Evolutionary conservation across 1,140 invertebrate species (phyloP).

Genomic region (Bombus pascuorum): DNA sequence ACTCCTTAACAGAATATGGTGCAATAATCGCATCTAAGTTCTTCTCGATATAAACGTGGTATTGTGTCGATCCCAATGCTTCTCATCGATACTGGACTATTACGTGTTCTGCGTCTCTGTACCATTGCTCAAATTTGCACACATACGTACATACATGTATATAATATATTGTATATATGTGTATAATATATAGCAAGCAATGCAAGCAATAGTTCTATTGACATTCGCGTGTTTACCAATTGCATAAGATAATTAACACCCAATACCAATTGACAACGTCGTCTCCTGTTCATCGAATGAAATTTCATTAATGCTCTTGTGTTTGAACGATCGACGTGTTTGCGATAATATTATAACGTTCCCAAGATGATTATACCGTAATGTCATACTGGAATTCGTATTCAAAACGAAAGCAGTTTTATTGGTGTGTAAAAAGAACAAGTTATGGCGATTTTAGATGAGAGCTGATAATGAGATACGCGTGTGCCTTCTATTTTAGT

Average conservation of each 20-base stretch:
- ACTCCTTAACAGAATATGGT: neutral
- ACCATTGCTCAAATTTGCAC: neutral
- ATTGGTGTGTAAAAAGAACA: neutral
- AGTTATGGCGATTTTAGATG: neutral
- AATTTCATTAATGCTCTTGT: conserved; percentile 35
- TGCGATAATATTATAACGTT: conserved; percentile 27
- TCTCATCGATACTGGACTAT: neutral
- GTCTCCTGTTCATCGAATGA: conserved; percentile 19
- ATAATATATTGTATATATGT: neutral
- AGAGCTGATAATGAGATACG: neutral
- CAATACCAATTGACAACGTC: conserved; percentile 36
- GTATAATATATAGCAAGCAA: neutral
- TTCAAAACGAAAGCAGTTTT: neutral
- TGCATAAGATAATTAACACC: conserved; percentile 46
- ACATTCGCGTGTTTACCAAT: conserved; percentile 29
- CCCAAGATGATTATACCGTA: neutral
- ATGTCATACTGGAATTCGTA: neutral
- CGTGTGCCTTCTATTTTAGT: too few relatives aligned
- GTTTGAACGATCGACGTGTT: neutral
- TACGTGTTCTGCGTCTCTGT: neutral
- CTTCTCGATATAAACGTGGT: neutral
- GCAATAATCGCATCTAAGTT: neutral
- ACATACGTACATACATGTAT: too few relatives aligned
- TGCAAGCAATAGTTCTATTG: conserved; percentile 15
- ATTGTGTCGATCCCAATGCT: neutral